Base-by-base conservation (phyloP, 2,113 vertebrate species). In the Thalassoma bifasciatum region DNA sequence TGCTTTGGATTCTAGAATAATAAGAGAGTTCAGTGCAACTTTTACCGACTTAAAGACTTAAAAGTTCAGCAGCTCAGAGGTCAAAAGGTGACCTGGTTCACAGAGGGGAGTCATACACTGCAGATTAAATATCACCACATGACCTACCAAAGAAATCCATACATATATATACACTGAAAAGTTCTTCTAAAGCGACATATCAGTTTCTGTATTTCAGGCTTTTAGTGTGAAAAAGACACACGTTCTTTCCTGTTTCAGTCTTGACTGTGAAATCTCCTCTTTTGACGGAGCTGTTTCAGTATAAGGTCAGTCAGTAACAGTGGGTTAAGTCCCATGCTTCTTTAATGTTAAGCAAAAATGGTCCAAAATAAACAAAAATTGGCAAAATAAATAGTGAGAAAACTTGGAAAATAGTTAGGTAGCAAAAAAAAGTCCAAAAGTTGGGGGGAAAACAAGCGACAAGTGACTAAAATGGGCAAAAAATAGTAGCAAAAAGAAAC, bases 71-170 rank as follows among this genome's bases (percentile, higher is more conserved):
- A 24, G 59, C 51, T 54, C 50, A 49, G 71, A 50, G 61, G 72
- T 65, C 62, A 74, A 8, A 17, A 21, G 52, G 52, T n/a, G 1
- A 22, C 36, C 34, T 13, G 46, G 23, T 40, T 59, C 51, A 54
- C 59, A 52, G 23, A 51, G 75, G 44, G n/a, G 38, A 74, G 77
- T 79, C 79, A 73, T 23, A 80, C 80, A 53, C 44, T 16, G 17
- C 84, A 80, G 56, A 74, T 83, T 83, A 80, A 72, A 69, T 19
- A 47, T 51, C 57, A 60, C 9, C 42, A 12, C 30, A 50, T 63
- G 66, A 72, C 66, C 61, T 67, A 30, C 36, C 24, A 0, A 10
- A 59, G 24, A 24, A 58, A 37, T 50, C 23, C 21, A 21, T 22
- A 10, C 0, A 0, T 37, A n/a, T 10, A 17, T 10, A 17, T 22